Base-by-base conservation (phyloP, 1,140 invertebrate species). In the Eupristina koningsbergeri region DNA sequence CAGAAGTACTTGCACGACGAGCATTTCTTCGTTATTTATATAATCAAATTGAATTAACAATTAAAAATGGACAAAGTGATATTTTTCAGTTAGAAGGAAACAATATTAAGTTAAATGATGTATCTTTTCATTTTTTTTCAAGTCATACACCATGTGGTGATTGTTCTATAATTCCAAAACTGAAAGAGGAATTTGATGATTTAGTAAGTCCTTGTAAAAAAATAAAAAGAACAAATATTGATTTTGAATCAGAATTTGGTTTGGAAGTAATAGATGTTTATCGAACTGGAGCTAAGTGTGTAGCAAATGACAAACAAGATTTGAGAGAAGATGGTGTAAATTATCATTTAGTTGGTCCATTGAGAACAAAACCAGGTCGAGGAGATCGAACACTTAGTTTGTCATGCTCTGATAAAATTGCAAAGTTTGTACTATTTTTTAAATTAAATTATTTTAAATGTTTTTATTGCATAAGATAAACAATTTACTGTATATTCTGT, bases 331-430 rank as follows among this genome's bases (percentile, higher is more conserved):
- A 91, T 47, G 96, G 96, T 17, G 64, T 84, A 15, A 89, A 94
- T 41, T 97, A 96, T 90, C 97, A 98, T 89, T 88, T 93, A 19
- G 89, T 95, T 2, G 96, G 96, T 31, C 95, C 94, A 61, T 93
- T 98, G 15, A 93, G 98, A 75, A 98, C 95, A 5, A 99, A 99
- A 92, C 98, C 98, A 69, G 98, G 98, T 0, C 93, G 97, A 89
- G 98, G 98, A 0, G 96, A 98, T 90, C 95, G 95, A 67, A 99
- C 98, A 3, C 88, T 96, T 22, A 98, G 97, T 63, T 94, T 98
- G 85, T 98, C 97, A 1, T 99, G 98, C 91, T 98, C 97, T 91
- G 98, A 99, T 92, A 99, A 99, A 93, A 93, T 99, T 3, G 94
- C 97, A 13, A 92, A 91, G 91, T 92, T 86, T 87, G 87, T 85